phyloP scores from a whole-genome alignment of 2,113 vertebrate species.

The Meriones unguiculatus region DNA sequence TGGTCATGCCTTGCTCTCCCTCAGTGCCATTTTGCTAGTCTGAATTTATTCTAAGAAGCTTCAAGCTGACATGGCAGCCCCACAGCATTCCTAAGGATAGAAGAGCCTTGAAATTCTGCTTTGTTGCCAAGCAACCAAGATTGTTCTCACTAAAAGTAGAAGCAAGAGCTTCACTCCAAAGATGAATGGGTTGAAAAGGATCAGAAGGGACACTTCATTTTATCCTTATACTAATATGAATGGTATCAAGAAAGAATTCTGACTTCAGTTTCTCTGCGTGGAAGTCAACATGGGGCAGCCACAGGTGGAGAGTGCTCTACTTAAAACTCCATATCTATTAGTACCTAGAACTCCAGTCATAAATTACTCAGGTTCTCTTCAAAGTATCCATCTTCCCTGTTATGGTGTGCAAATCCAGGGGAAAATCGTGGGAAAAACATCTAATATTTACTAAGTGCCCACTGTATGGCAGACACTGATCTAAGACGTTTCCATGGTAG shows the following conservation, averaged over 20 bases:
- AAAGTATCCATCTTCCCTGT: background rate
- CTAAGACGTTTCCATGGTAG: constrained; percentile 48
- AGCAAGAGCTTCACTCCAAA: background rate
- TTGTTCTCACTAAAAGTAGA: background rate
- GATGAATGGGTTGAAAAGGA: background rate
- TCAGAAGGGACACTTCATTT: background rate
- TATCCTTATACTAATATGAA: background rate
- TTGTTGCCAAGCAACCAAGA: constrained; percentile 22
- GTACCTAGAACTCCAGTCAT: background rate
- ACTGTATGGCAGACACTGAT: background rate
- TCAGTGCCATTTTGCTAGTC: background rate
- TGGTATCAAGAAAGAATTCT: background rate
- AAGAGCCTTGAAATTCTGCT: constrained; percentile 19
- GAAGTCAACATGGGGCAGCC: background rate
- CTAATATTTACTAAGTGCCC: background rate
- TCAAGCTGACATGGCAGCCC: background rate
- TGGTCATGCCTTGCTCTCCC: background rate
- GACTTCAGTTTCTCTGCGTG: background rate
- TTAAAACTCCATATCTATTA: background rate
- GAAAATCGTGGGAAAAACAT: background rate
- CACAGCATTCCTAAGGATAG: background rate
- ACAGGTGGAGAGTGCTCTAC: fast-evolving
- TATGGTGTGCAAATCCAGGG: background rate
- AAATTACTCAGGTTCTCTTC: background rate
- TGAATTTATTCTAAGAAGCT: background rate